phyloP scores from a whole-genome alignment of 1,140 invertebrate genomes.

The Forficula auricularia region DNA sequence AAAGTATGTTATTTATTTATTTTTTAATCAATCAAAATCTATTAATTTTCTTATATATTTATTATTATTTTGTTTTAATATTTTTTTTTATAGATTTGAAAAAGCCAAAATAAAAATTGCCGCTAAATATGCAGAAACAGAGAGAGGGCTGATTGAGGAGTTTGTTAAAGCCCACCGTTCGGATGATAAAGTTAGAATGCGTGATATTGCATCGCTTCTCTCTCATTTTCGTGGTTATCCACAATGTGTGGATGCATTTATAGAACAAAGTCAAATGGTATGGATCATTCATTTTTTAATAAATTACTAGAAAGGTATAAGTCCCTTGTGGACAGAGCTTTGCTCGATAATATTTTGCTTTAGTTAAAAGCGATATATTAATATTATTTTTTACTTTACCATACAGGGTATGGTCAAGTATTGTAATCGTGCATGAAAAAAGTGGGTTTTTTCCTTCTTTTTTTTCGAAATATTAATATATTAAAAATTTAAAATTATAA shows the following conservation, averaged over 20 bases:
- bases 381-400: no score
- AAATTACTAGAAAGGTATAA: slow-evolving; percentile 1
- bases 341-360: no score
- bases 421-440: no score
- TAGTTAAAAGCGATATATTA: no score
- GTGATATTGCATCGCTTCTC: slow-evolving; percentile 75
- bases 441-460: no score
- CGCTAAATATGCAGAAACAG: slow-evolving; percentile 90
- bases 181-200: slow-evolving; percentile 77
- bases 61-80: slow-evolving; percentile 4
- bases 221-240: slow-evolving; percentile 93
- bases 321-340: no score
- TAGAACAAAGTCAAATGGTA: slow-evolving; percentile 89
- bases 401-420: no score
- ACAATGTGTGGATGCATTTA: slow-evolving; percentile 90
- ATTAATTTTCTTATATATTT: not conserved
- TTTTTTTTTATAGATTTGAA: slow-evolving; percentile 46
- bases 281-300: slow-evolving; percentile 15
- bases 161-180: slow-evolving; percentile 75
- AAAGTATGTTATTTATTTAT: slow-evolving; percentile 31
- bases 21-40: slow-evolving; percentile 4
- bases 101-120: slow-evolving; percentile 76
- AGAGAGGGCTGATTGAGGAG: slow-evolving; percentile 82
- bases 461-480: no score
- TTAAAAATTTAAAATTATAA: no score